Evolutionary conservation across 1,140 invertebrate species (phyloP), one percentile per base, ranked within the genome.

Genomic region (Drosophila dunni): DNA sequence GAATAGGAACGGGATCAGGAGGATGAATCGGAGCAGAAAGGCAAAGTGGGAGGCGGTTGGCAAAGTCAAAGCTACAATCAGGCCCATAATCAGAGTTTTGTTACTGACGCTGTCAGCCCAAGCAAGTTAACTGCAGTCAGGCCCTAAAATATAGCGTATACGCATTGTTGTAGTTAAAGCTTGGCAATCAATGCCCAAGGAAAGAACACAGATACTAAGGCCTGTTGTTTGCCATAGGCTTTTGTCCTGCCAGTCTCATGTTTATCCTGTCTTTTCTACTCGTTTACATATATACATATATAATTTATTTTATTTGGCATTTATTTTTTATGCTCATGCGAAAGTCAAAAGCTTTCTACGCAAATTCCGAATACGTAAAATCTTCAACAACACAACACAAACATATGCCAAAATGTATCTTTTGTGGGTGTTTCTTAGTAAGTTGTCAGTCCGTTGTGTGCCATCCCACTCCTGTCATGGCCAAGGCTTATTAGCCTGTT

Each of bases 261-360:
- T 67, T 67, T 72, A 72, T 60, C 40, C 63, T 58, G 54, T 48
- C 36, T 57, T n/a, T 17, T 33, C 9, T 33, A 20, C 45, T 62
- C 33, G 13, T 45, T 33, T 58, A 68, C 60, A 78, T 75, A 62
- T 69, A 60, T 13, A 66, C 54, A 63, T 65, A 33, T 53, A 72
- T 77, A 62, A 78, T 88, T 88, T 88, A 82, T 86, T 88, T 86
- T 86, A 86, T 82, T 86, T 86, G 79, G 58, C 75, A 76, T 76
- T 68, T 88, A 69, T 74, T 83, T 83, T 83, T 79, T 72, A 83
- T 73, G 48, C 62, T 66, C 74, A 73, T 61, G 77, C 82, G 70
- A 86, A 88, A 88, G 82, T 88, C 82, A 82, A 76, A 86, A 76
- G 82, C 62, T 64, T 76, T 88, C 63, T 82, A 86, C 88, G 82